Evolutionary conservation across 2,888 invertebrate genomes (phyloP).

Genomic region (Patella depressa): DNA sequence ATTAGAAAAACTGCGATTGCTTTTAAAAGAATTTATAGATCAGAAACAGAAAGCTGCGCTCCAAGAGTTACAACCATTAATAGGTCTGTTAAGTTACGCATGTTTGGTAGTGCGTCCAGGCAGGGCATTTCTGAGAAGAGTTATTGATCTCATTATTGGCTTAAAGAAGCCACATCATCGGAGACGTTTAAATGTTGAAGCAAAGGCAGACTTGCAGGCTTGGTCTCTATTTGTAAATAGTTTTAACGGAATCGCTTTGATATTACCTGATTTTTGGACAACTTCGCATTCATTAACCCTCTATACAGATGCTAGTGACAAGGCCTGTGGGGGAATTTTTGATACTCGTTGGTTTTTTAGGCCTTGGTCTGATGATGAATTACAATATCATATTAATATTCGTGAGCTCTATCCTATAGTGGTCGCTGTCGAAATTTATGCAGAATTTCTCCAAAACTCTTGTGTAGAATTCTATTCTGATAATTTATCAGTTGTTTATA

Average conservation of each 20-base stretch:
- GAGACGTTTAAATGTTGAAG: conserved; percentile 18
- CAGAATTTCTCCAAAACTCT: no score
- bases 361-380: no score
- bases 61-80: conserved; percentile 26
- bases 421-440: no score
- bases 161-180: conserved; percentile 23
- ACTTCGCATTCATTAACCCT: background rate
- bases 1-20: background rate
- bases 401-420: no score
- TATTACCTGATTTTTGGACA: no score
- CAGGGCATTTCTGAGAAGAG: conserved; percentile 31
- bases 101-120: conserved; percentile 30
- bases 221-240: conserved; percentile 22
- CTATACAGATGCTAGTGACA: background rate
- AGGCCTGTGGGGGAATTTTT: background rate
- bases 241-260: conserved; percentile 26
- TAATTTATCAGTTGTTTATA: background rate
- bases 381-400: no score
- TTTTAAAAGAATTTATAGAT: background rate
- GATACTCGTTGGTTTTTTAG: background rate
- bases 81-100: conserved; percentile 34
- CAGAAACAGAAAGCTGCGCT: conserved; percentile 18
- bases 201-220: conserved; percentile 19
- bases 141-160: conserved; percentile 37
- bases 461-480: background rate